Evolutionary conservation across 1,140 invertebrate genomes (phyloP).

Genomic region (Calephelis nemesis): DNA sequence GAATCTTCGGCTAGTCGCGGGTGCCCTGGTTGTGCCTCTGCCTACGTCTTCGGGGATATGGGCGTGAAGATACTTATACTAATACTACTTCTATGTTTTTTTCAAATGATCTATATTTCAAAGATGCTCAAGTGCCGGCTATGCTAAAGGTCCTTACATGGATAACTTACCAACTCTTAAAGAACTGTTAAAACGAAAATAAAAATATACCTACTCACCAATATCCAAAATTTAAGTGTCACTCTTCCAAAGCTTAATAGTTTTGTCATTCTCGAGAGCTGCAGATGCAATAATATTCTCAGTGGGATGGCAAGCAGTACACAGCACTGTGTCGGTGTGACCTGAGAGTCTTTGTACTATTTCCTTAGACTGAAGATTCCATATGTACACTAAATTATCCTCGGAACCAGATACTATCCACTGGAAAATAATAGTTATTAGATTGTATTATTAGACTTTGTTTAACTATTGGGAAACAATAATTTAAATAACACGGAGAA

Average conservation of each 20-base stretch:
- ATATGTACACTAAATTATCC: constrained; percentile 99
- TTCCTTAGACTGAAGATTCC: constrained; percentile 99
- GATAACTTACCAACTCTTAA: too few species aligned
- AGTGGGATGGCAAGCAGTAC: constrained; percentile 98
- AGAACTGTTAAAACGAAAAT: not conserved
- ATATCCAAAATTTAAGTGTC: constrained; percentile 86
- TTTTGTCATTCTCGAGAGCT: constrained; percentile 98
- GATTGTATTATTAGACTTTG: too few species aligned
- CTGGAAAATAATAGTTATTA: constrained; percentile 67
- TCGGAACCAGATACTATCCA: constrained; percentile 99
- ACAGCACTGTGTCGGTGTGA: constrained; percentile 98
- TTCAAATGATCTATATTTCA: too few species aligned
- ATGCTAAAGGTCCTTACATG: too few species aligned
- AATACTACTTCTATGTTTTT: too few species aligned
- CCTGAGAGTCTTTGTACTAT: constrained; percentile 98
- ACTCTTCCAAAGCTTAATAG: constrained; percentile 99
- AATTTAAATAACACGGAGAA: too few species aligned
- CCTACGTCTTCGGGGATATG: too few species aligned
- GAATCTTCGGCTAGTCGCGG: too few species aligned
- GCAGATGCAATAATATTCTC: constrained; percentile 99
- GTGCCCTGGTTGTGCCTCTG: too few species aligned
- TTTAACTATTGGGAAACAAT: too few species aligned
- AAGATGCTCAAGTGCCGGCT: too few species aligned
- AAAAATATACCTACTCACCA: constrained; percentile 42
- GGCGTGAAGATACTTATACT: too few species aligned